A percentile compares a stretch with the other conserved stretches of the same genome.
Evolutionary conservation across 1,140 invertebrate genomes (phyloP).

Genomic region (Drosophila mauritiana): DNA sequence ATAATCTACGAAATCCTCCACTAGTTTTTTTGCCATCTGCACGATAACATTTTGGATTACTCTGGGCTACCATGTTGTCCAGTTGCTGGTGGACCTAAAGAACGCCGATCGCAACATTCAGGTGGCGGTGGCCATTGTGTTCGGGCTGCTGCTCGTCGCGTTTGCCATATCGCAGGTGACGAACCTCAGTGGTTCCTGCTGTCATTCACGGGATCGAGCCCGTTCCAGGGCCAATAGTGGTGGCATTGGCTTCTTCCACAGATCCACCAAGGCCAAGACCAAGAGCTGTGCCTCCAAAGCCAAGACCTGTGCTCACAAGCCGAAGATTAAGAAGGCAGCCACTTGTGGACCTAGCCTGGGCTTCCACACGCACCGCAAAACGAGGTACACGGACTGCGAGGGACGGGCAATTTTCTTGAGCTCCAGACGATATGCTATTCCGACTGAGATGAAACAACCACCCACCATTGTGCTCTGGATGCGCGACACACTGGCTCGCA

Average conservation of each 20-base stretch:
- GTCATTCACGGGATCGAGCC: neutral
- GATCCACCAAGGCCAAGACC: conserved; percentile 2
- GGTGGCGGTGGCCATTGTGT: conserved; percentile 38
- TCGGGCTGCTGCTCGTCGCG: conserved; percentile 48
- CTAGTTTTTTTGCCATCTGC: conserved; percentile 71
- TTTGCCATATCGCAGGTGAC: conserved; percentile 51
- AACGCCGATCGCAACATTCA: conserved; percentile 62
- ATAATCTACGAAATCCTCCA: neutral
- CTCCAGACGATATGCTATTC: conserved; percentile 59
- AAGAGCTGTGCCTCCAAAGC: neutral
- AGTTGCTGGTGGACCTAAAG: conserved; percentile 49
- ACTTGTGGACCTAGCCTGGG: neutral
- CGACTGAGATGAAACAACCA: conserved; percentile 77
- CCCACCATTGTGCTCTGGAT: conserved; percentile 62
- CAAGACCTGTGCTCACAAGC: neutral
- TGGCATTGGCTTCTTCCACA: neutral
- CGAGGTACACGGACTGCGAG: conserved; percentile 52
- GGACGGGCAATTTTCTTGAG: conserved; percentile 63
- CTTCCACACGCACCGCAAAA: neutral
- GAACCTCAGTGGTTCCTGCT: neutral
- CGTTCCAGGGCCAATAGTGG: neutral
- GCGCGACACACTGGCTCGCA: conserved; percentile 9
- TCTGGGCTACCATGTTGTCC: conserved; percentile 51
- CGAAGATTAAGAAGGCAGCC: neutral
- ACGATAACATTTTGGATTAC: conserved; percentile 68